phyloP scores from a whole-genome alignment of 2,113 vertebrate species.

The Lipophrys pholis region DNA sequence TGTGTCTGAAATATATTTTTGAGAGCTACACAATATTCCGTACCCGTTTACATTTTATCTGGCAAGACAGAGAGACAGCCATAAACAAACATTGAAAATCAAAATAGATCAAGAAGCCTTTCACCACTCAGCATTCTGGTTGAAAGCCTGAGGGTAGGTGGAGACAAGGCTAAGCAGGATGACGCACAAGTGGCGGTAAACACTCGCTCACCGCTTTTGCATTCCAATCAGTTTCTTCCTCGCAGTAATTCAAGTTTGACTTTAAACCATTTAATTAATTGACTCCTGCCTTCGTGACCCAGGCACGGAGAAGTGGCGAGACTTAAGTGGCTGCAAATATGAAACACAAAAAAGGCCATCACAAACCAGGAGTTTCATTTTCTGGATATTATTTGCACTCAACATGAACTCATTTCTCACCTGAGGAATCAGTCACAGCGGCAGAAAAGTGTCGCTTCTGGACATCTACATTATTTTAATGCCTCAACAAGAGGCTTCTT shows the following conservation, averaged over 20 bases:
- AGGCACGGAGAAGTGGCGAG: not conserved
- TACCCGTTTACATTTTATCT: not conserved
- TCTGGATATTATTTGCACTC: not conserved
- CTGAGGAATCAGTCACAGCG: not conserved
- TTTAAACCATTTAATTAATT: conserved; percentile 7
- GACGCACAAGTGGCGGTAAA: not conserved
- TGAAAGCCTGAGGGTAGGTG: conserved; percentile 1
- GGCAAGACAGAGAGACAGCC: not conserved
- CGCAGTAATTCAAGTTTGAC: not conserved
- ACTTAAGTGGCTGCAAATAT: not conserved
- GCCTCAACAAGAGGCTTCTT: not conserved
- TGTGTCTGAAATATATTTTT: not conserved
- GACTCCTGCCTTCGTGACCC: not conserved
- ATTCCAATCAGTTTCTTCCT: conserved; percentile 10
- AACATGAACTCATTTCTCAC: not conserved
- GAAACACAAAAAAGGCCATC: not conserved
- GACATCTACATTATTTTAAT: not conserved
- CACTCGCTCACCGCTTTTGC: conserved; percentile 10
- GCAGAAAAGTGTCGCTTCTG: not conserved
- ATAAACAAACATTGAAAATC: not conserved
- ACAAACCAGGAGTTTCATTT: not conserved
- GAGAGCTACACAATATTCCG: too few relatives aligned
- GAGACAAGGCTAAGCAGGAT: conserved; percentile 15
- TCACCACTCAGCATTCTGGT: conserved; percentile 5
- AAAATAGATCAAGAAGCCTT: not conserved